These are phyloP conservation scores for Petrocephalus microphthalmus DNA, from an alignment of 2,113 vertebrate genomes.

Conservation along the genomic window DNA sequence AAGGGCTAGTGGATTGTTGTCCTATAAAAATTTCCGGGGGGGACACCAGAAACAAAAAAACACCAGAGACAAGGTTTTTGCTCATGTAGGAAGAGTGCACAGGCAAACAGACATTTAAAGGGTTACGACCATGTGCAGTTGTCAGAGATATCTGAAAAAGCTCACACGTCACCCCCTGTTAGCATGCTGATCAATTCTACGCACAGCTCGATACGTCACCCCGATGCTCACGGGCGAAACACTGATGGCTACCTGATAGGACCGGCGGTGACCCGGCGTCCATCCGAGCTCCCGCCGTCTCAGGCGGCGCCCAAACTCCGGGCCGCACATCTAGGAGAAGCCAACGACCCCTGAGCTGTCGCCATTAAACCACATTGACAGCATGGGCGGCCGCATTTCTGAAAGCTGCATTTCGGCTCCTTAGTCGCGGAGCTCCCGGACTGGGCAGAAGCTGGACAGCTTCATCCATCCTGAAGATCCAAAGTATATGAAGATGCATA, in stretches of 20 bases:
- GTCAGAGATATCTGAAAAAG: constrained; percentile 17
- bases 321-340: not conserved
- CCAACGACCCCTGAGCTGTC: not conserved
- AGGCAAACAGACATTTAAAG: constrained; percentile 3
- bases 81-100: not conserved
- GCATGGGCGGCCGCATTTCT: too few species aligned
- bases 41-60: not conserved
- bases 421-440: not conserved
- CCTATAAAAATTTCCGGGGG: not conserved
- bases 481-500: not conserved
- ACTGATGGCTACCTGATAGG: constrained; percentile 23
- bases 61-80: not conserved
- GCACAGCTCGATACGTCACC: constrained; percentile 18
- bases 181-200: constrained; percentile 34
- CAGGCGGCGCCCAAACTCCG: not conserved
- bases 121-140: constrained; percentile 40
- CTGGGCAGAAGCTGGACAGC: not conserved
- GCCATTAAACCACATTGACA: not conserved
- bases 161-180: constrained; percentile 7
- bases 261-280: not conserved
- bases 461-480: not conserved
- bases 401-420: not conserved
- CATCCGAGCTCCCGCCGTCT: not conserved
- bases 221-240: constrained; percentile 15
- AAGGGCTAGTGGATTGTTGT: not conserved